Evolutionary conservation across 2,113 vertebrate genomes (phyloP), one percentile per base, ranked within the genome.

Genomic region (Hemichromis elongatus): DNA sequence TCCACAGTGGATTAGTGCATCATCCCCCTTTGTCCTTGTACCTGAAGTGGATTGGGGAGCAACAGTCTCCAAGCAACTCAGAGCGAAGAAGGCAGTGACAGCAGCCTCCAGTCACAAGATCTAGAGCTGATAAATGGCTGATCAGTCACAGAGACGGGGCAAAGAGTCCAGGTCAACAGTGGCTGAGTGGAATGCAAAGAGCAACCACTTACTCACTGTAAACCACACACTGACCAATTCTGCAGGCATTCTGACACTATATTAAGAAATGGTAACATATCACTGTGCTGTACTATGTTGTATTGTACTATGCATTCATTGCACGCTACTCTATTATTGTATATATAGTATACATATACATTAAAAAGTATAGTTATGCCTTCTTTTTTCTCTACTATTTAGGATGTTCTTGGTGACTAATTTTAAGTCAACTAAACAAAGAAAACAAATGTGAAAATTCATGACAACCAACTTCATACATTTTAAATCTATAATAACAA

Each of bases 161-260:
- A 89, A 93, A 92, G 92, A 93, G 84, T 92, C 53, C 57, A 56
- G 92, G 92, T 94, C 91, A 92, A 90, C 92, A 89, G 87, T 87
- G 78, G 84, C 92, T 92, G 82, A 87, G 82, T 89, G 90, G 92
- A 93, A 94, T 91, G 89, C 91, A 93, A 91, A 93, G 86, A 90
- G 84, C 85, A 54, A 73, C 35, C n/a, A 16, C 54, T 78, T 79
- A 61, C 66, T 82, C 24, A 14, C 81, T 77, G 79, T 40, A 82
- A 66, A 83, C 35, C 80, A 66, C 55, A 61, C 2, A 30, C 6
- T 85, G 54, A 82, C 19, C 68, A 66, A 24, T 30, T 85, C 83
- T 79, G 59, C 54, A 45, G 30, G 63, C 16, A 56, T 19, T 35
- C 18, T 66, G 14, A 2, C 55, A 55, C 12, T 35, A 18, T 37